Percentiles rank a stretch among this genome's conserved stretches.
Conservation (phyloP, 37 sponge, comb jelly and placozoan species). For the Crambe crambe region DNA sequence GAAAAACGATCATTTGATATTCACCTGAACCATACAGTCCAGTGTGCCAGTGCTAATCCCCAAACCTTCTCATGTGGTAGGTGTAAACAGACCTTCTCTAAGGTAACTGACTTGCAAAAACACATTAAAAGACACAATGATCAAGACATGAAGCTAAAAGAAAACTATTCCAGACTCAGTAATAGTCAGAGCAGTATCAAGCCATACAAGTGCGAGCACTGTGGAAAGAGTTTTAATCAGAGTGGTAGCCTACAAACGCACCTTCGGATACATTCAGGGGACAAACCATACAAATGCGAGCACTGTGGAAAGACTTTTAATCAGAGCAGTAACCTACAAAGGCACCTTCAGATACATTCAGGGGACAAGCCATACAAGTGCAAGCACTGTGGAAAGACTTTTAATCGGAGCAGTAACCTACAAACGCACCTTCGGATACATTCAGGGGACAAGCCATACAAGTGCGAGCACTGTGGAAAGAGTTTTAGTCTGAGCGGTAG, state of each 20-base stretch:
- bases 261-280: too few species aligned
- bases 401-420: constrained; percentile 1
- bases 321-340: not conserved
- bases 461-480: constrained; percentile 16
- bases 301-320: not conserved
- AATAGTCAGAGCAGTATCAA: too few species aligned
- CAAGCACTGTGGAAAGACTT: constrained; percentile 49
- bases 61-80: constrained; percentile 51
- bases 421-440: constrained; percentile 33
- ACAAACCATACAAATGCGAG: too few species aligned
- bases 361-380: constrained; percentile 19
- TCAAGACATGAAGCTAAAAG: not conserved
- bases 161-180: not conserved
- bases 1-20: constrained; percentile 49
- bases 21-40: constrained; percentile 40
- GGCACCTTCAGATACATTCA: not conserved
- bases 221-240: too few species aligned
- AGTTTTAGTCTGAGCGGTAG: constrained; percentile 20
- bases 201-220: too few species aligned
- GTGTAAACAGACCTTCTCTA: constrained; percentile 50
- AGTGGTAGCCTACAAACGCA: too few species aligned
- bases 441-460: constrained; percentile 15
- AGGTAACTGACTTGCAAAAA: constrained; percentile 42
- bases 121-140: constrained; percentile 56
- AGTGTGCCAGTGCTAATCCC: constrained; percentile 57